Evolutionary conservation across 1,140 invertebrate genomes (phyloP).

Genomic region (Drosophila ogumai): DNA sequence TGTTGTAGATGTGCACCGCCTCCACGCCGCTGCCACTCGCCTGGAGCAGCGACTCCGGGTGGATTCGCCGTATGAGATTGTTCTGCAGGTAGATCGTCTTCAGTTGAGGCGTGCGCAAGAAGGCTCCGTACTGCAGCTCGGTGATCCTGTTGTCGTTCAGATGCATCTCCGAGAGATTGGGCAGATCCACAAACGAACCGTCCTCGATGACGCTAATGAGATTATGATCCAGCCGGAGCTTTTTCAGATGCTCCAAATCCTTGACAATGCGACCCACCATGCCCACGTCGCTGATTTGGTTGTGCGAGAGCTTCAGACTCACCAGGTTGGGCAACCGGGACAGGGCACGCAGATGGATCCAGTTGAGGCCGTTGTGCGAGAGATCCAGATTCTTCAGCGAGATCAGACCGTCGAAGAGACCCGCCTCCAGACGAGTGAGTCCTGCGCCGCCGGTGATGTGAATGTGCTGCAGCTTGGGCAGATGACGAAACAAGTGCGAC

Average conservation of each 20-base stretch:
- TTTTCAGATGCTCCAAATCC: slow-evolving; percentile 90
- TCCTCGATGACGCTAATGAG: slow-evolving; percentile 89
- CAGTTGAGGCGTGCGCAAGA: slow-evolving; percentile 90
- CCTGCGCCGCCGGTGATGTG: slow-evolving; percentile 90
- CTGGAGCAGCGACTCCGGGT: slow-evolving; percentile 92
- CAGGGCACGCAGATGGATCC: slow-evolving; percentile 91
- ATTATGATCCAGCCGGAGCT: slow-evolving; percentile 90
- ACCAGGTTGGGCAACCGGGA: slow-evolving; percentile 89
- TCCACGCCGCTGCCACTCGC: slow-evolving; percentile 89
- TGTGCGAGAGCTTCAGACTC: slow-evolving; percentile 89
- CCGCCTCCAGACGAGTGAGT: slow-evolving; percentile 89
- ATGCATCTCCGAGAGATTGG: slow-evolving; percentile 89
- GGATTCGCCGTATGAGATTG: slow-evolving; percentile 91
- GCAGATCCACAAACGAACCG: slow-evolving; percentile 92
- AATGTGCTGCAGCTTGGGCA: slow-evolving; percentile 90
- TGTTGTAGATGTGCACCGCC: slow-evolving; percentile 90
- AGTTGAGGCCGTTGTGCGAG: slow-evolving; percentile 90
- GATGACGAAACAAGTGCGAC: slow-evolving; percentile 89
- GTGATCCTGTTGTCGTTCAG: slow-evolving; percentile 91
- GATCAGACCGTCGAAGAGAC: slow-evolving; percentile 90
- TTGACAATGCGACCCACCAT: slow-evolving; percentile 91
- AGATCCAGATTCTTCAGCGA: slow-evolving; percentile 91
- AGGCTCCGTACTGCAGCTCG: slow-evolving; percentile 91
- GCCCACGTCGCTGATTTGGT: slow-evolving; percentile 90
- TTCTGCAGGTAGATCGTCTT: slow-evolving; percentile 91